phyloP scores from a whole-genome alignment of 1,140 invertebrate species.

The Nasonia vitripennis region DNA sequence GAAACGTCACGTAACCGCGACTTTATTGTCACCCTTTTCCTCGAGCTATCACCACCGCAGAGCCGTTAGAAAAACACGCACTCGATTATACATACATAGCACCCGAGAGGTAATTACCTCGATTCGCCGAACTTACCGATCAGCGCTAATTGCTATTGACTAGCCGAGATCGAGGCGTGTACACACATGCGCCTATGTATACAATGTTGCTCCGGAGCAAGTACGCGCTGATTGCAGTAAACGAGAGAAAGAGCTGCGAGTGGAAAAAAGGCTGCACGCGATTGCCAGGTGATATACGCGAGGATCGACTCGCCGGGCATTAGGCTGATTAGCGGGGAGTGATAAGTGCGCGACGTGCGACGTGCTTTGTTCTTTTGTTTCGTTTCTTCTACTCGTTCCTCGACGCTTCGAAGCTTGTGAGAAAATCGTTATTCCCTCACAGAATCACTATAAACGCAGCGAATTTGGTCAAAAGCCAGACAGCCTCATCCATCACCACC shows the following conservation, averaged over 20 bases:
- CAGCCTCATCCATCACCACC: too few relatives aligned
- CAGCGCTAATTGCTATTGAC: background rate
- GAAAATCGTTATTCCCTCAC: too few relatives aligned
- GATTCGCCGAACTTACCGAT: background rate
- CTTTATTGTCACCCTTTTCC: background rate
- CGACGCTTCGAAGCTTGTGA: background rate
- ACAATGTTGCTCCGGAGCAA: too few relatives aligned
- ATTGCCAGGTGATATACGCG: slow-evolving; percentile 4
- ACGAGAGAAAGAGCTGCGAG: background rate
- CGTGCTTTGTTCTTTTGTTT: background rate
- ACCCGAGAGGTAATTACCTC: background rate
- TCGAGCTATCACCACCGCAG: background rate
- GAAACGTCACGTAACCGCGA: background rate
- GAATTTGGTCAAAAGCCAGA: too few relatives aligned
- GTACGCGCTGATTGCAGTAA: slow-evolving; percentile 10
- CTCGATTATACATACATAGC: background rate
- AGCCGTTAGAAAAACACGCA: background rate
- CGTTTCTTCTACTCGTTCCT: background rate
- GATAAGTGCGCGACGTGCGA: background rate
- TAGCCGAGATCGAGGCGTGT: background rate
- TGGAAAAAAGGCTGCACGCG: background rate
- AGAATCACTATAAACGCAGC: too few relatives aligned
- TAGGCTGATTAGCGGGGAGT: background rate
- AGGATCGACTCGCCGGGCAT: background rate
- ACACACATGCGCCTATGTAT: too few relatives aligned